These are phyloP conservation scores for Melinaea menophilus DNA, from an alignment of 2,888 invertebrate genomes.

Conservation along the genomic window DNA sequence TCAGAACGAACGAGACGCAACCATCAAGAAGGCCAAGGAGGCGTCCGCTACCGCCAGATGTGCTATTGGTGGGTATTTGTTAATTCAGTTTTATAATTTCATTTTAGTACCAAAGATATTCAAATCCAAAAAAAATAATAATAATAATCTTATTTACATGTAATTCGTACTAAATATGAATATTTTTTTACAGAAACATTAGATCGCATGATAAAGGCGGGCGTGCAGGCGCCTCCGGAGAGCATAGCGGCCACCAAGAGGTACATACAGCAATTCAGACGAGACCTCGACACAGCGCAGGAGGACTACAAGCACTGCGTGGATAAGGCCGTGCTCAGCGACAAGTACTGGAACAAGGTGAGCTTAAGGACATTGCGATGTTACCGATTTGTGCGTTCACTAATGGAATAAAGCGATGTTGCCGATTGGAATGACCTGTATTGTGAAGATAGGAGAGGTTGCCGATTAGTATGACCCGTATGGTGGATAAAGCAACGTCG, in stretches of 20 bases:
- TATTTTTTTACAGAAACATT: constrained; percentile 48
- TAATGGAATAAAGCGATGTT: no score
- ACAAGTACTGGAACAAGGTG: constrained; percentile 91
- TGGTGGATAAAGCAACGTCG: no score
- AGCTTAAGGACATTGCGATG: constrained; percentile 38
- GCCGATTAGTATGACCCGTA: no score
- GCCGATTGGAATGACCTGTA: no score
- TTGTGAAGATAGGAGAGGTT: no score
- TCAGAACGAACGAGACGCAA: constrained; percentile 74
- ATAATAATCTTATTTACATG: no score
- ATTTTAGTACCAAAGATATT: no score
- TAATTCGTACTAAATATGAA: neutral
- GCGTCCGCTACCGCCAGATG: constrained; percentile 77
- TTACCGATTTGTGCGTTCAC: no score
- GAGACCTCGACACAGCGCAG: constrained; percentile 80
- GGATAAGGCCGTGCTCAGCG: constrained; percentile 80
- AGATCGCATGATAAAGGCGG: constrained; percentile 59
- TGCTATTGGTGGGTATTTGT: constrained; percentile 69
- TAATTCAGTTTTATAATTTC: neutral
- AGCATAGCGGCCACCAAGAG: constrained; percentile 71
- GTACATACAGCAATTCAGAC: constrained; percentile 74
- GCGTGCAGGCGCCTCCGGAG: constrained; percentile 62
- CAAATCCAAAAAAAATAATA: no score
- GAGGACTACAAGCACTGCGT: constrained; percentile 76
- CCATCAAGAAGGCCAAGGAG: constrained; percentile 77